Evolutionary conservation across 2,888 invertebrate species (phyloP), one percentile per base, ranked within the genome.

Genomic region (Autographa gamma): DNA sequence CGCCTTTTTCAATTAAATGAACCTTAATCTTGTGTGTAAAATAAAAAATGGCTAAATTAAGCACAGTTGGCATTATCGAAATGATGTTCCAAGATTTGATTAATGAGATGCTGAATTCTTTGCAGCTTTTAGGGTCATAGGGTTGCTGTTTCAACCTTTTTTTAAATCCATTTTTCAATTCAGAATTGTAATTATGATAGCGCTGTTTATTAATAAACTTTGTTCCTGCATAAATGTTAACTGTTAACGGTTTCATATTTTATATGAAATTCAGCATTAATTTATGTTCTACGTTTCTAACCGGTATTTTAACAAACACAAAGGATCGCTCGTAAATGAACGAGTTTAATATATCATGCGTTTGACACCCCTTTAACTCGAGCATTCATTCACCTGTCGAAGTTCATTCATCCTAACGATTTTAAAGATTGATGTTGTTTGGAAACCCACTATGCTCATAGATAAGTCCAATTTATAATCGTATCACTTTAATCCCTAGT

Each of bases 1-100:
- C 75, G 82, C 81, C 82, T 80, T 85, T 87, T 88, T 88, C 83
- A 89, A 89, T 89, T 88, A 83, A 79, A 80, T 71, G 19, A 70
- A 73, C 77, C 67, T 73, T 72, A 76, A 76, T 76, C 74, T 79
- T 66, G 65, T 75, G 61, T 74, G 66, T 75, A 60, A 66, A 73
- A 72, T 59, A 77, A 77, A 79, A 71, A 69, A 74, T n/a, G 32
- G 38, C n/a, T 65, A 76, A 78, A 75, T 76, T 74, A 80, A 61
- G 41, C 69, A 75, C 74, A 78, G 72, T 80, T 80, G 78, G 69
- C 32, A 82, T 76, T 81, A 80, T 76, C 64, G 80, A 82, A 82
- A 83, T 84, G 71, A 79, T 77, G 79, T 80, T 84, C 79, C 66
- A 64, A 79, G 79, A 80, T 66, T 64, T 86, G 87, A 87, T 88